Base-by-base conservation (phyloP, 2,888 invertebrate genomes). In the Oligia latruncula region DNA sequence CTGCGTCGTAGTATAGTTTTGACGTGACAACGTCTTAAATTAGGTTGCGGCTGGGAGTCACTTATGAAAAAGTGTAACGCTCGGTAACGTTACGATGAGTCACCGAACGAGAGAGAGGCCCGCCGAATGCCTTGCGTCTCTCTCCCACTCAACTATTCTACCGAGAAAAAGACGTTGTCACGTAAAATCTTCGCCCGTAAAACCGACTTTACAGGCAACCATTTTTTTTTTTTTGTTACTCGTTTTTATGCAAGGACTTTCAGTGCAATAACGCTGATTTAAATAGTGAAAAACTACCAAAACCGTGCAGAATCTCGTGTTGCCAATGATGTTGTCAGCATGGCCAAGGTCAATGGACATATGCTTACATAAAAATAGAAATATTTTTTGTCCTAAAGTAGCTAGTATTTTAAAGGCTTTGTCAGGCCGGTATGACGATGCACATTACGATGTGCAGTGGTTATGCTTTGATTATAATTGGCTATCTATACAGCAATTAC, bases 1-100 rank as follows among this genome's bases (percentile, higher is more conserved):
- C 71, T 85, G 77, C 85, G 77, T 20, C 49, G 40, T 65, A 72
- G 76, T 85, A 40, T 17, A 58, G 17, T 58, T 83, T n/a, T n/a
- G n/a, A n/a, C n/a, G n/a, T n/a, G n/a, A n/a, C n/a, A n/a, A n/a
- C n/a, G n/a, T n/a, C n/a, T n/a, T n/a, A n/a, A n/a, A n/a, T n/a
- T n/a, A n/a, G n/a, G n/a, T n/a, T n/a, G n/a, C n/a, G n/a, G n/a
- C n/a, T n/a, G n/a, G n/a, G n/a, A n/a, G n/a, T n/a, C n/a, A n/a
- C n/a, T n/a, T n/a, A n/a, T n/a, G n/a, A n/a, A n/a, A n/a, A n/a
- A n/a, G n/a, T n/a, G n/a, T n/a, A n/a, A n/a, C n/a, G n/a, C n/a
- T n/a, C n/a, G n/a, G n/a, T n/a, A n/a, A n/a, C n/a, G n/a, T n/a
- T n/a, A n/a, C n/a, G n/a, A n/a, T n/a, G n/a, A n/a, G n/a, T n/a